A percentile compares a stretch with the other conserved stretches of the same genome.
These are phyloP conservation scores for Hippocampus guttulatus DNA, from an alignment of 2,113 vertebrate genomes.

Conservation along the genomic window DNA sequence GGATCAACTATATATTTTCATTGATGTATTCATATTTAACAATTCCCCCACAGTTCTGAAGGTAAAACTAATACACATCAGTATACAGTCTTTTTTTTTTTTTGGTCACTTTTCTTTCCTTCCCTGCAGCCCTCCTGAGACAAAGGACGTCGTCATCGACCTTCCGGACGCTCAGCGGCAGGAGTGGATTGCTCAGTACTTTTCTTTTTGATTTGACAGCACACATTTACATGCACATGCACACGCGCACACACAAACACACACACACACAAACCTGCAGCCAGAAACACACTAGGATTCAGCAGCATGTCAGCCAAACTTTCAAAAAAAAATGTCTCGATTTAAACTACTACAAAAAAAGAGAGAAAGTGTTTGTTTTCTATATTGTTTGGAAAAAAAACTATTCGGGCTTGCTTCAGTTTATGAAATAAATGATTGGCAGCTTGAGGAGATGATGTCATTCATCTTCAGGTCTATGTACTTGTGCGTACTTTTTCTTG, in stretches of 20 bases:
- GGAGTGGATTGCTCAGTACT: conserved; percentile 98
- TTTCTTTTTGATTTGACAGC: conserved; percentile 88
- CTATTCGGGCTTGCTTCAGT: conserved; percentile 25
- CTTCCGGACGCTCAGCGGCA: conserved; percentile 90
- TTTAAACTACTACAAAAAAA: conserved; percentile 9
- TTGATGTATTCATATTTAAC: too few species aligned
- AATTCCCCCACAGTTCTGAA: too few species aligned
- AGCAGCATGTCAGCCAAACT: conserved; percentile 82
- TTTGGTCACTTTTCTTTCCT: neutral
- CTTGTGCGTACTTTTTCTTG: neutral
- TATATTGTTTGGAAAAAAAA: conserved; percentile 34
- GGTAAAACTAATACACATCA: neutral
- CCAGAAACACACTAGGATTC: conserved; percentile 46
- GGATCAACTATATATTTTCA: too few species aligned
- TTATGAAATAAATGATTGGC: neutral
- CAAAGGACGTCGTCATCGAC: conserved; percentile 82
- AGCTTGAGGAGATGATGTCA: conserved; percentile 43
- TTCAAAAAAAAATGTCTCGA: conserved; percentile 31
- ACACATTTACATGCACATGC: conserved; percentile 50
- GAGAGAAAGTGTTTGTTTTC: conserved; percentile 61
- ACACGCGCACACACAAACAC: conserved; percentile 61
- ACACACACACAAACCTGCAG: conserved; percentile 61
- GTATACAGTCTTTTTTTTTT: too few species aligned
- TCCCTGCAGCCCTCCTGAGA: conserved; percentile 88
- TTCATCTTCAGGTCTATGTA: conserved; percentile 9